Evolutionary conservation across 2,113 vertebrate species (phyloP), one percentile per base, ranked within the genome.

Genomic region (Thryonomys swinderianus): DNA sequence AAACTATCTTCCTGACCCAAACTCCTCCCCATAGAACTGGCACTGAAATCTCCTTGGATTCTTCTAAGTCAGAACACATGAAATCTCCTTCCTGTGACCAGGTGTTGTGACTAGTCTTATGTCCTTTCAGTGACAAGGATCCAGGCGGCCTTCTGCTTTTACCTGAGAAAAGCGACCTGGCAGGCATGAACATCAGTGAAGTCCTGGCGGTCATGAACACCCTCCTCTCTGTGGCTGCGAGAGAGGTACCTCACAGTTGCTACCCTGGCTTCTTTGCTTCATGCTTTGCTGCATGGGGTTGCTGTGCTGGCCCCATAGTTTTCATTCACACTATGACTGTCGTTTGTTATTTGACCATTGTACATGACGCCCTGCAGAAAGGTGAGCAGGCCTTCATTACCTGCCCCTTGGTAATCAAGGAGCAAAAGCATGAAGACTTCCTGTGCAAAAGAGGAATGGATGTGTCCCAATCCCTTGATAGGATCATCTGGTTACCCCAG

Each of bases 61-160:
- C 21, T 48, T 87, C 73, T 91, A 81, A 73, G 66, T n/a, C 37
- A 73, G 74, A 76, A 74, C 88, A 51, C 30, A 32, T 86, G 71
- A 90, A 94, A 51, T 59, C 25, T 32, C 11, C n/a, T 88, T 88
- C 45, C 73, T 82, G 20, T 64, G 90, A 69, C 3, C 45, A 66
- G 6, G 23, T 69, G 51, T 96, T 23, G 0, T 90, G 64, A 81
- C 71, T 71, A 1, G 12, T 93, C 82, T 94, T n/a, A 84, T 97
- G 37, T 96, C 48, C 91, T 96, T 97, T 7, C 96, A 99, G 99
- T 96, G 99, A 99, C 93, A 98, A 99, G 85, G 99, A 99, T 97
- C 99, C 99, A 8, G 99, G 99, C 53, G 99, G 99, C 89, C 99
- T 99, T 81, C 98, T 99, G 1, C 55, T 99, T 89, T 97, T 99